phyloP scores from a whole-genome alignment of 2,888 invertebrate species.

The Chloroclystis v-ata region DNA sequence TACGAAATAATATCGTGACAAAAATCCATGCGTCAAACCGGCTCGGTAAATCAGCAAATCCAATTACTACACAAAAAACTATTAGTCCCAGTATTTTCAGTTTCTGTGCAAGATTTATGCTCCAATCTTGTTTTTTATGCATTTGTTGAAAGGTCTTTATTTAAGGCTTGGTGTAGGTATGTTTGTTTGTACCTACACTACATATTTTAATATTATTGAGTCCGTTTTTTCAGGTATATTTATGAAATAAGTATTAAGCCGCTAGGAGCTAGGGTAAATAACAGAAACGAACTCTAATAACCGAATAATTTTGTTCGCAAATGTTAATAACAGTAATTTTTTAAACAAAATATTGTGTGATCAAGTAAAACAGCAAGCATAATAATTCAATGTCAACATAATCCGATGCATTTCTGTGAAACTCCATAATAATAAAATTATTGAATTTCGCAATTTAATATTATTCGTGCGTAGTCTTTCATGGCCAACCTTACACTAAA shows the following conservation, averaged over 20 bases:
- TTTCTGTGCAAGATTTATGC: slow-evolving; percentile 12
- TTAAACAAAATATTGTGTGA: too few relatives aligned
- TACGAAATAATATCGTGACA: slow-evolving; percentile 74
- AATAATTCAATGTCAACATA: slow-evolving; percentile 16
- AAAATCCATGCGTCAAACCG: slow-evolving; percentile 70
- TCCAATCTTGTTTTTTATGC: slow-evolving; percentile 4
- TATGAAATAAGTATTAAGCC: too few relatives aligned
- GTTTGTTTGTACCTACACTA: background rate
- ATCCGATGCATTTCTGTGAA: slow-evolving; percentile 22
- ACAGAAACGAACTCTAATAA: too few relatives aligned
- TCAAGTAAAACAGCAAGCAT: background rate
- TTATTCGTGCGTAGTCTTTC: slow-evolving; percentile 62
- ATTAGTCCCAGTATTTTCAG: slow-evolving; percentile 38
- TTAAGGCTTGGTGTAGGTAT: background rate
- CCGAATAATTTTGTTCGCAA: too few relatives aligned
- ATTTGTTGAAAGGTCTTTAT: slow-evolving; percentile 10
- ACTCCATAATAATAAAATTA: slow-evolving; percentile 62
- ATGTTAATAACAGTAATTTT: too few relatives aligned
- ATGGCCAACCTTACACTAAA: slow-evolving; percentile 29
- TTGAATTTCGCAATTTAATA: slow-evolving; percentile 71
- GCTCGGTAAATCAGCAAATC: slow-evolving; percentile 68
- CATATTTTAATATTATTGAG: too few relatives aligned
- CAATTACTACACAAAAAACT: slow-evolving; percentile 73
- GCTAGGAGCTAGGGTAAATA: too few relatives aligned
- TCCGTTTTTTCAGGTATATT: too few relatives aligned